Percentiles rank a stretch among this genome's conserved stretches.
phyloP scores from a whole-genome alignment of 2,888 invertebrate genomes.

The Drosophila borborema region DNA sequence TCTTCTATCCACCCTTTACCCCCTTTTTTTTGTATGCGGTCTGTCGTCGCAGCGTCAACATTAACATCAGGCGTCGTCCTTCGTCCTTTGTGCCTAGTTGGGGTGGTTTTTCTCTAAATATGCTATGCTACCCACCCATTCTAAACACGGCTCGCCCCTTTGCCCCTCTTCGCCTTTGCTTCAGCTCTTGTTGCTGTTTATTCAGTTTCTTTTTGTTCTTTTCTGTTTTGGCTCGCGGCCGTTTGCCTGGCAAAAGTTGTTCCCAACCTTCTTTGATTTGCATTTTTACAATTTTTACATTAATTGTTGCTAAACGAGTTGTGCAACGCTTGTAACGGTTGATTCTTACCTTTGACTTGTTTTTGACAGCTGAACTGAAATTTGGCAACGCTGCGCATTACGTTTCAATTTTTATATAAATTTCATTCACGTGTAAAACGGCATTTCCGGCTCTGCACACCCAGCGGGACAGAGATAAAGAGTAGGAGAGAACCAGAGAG shows the following conservation, averaged over 20 bases:
- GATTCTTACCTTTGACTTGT: constrained; percentile 33
- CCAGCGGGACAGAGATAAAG: constrained; percentile 14
- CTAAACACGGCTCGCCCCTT: not conserved
- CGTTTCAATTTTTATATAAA: constrained; percentile 37
- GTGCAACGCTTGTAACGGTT: constrained; percentile 44
- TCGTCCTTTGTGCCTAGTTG: constrained; percentile 41
- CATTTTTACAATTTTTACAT: constrained; percentile 60
- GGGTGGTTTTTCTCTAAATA: constrained; percentile 57
- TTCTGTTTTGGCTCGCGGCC: constrained; percentile 43
- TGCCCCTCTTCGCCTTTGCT: not conserved
- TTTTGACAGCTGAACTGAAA: constrained; percentile 50
- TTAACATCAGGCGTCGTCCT: constrained; percentile 35
- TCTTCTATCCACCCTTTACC: constrained; percentile 25
- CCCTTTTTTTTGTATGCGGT: constrained; percentile 39
- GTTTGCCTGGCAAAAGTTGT: constrained; percentile 31
- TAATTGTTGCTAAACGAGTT: constrained; percentile 67
- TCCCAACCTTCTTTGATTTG: constrained; percentile 56
- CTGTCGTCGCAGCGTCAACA: constrained; percentile 63
- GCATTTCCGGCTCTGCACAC: constrained; percentile 77
- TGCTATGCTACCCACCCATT: constrained; percentile 11
- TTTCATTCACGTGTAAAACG: constrained; percentile 82
- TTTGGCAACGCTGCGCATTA: constrained; percentile 58
- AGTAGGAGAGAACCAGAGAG: not conserved
- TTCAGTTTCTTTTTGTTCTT: constrained; percentile 32
- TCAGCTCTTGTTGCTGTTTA: constrained; percentile 4